Evolutionary conservation across 2,113 vertebrate genomes (phyloP).

Genomic region (Dolichotis patagonum): DNA sequence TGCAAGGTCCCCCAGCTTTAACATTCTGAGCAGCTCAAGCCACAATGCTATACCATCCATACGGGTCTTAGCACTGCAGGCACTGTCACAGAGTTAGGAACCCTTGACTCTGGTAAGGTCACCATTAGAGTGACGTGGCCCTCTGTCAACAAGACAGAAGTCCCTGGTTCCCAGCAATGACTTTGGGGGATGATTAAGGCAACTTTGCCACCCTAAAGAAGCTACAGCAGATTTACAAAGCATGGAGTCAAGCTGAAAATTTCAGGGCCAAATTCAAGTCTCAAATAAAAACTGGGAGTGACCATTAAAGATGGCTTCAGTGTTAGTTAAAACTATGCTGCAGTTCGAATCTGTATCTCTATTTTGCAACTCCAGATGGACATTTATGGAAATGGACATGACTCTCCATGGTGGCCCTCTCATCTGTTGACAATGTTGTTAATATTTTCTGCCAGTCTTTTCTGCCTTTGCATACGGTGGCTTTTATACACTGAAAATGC

Average conservation of each 20-base stretch:
- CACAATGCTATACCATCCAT: neutral
- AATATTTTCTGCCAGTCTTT: neutral
- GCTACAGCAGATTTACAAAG: slow-evolving; percentile 15
- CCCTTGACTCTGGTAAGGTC: neutral
- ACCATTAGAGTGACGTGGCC: neutral
- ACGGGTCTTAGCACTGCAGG: neutral
- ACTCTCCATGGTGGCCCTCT: neutral
- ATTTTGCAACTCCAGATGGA: neutral
- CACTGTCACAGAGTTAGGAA: neutral
- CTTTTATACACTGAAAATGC: slow-evolving; percentile 13
- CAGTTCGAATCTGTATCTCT: neutral
- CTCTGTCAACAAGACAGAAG: neutral
- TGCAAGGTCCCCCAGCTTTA: neutral
- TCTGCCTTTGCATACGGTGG: neutral
- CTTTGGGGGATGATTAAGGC: neutral
- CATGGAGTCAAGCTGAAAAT: neutral
- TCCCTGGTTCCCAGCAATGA: neutral
- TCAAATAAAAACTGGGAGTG: neutral
- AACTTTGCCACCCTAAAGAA: neutral
- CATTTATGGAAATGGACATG: neutral
- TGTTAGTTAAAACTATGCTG: neutral
- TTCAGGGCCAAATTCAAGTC: neutral
- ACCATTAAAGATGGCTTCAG: neutral
- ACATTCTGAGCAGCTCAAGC: neutral
- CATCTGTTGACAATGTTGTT: neutral